These are phyloP conservation scores for Adelphocoris suturalis DNA, from an alignment of 2,888 invertebrate species.

Conservation along the genomic window DNA sequence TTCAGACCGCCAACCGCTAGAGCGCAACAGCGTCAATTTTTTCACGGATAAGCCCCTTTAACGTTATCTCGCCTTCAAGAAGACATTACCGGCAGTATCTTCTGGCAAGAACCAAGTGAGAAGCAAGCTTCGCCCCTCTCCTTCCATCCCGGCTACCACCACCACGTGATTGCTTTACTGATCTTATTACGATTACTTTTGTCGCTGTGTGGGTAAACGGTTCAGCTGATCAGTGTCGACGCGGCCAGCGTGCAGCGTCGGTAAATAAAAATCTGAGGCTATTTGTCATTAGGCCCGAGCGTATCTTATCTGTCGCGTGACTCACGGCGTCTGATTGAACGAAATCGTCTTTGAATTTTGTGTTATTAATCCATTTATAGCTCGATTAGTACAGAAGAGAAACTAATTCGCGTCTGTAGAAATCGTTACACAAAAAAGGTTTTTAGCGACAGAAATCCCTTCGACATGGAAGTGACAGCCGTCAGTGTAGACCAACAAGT, in stretches of 20 bases:
- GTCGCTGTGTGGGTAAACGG: neutral
- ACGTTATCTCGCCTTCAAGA: neutral
- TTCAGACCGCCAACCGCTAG: neutral
- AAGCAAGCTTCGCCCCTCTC: neutral
- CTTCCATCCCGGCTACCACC: neutral
- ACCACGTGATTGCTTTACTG: neutral
- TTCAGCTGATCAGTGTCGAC: neutral
- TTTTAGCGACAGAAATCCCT: neutral
- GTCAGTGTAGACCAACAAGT: neutral
- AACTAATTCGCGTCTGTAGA: too few relatives aligned
- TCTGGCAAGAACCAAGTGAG: neutral
- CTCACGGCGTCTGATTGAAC: neutral
- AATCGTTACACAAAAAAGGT: too few relatives aligned
- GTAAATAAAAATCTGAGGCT: neutral
- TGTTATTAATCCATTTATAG: too few relatives aligned
- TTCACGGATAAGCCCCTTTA: slow-evolving; percentile 45
- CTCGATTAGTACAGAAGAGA: too few relatives aligned
- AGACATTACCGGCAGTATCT: slow-evolving; percentile 31
- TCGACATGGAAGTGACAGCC: neutral
- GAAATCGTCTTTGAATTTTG: neutral
- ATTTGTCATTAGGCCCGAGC: neutral
- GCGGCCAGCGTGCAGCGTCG: neutral
- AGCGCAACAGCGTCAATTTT: slow-evolving; percentile 9
- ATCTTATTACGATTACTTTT: slow-evolving; percentile 33
- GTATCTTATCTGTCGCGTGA: neutral